Percentiles rank a stretch among this genome's conserved stretches.
phyloP scores from a whole-genome alignment of 1,140 invertebrate species.

The Ladona fulva region DNA sequence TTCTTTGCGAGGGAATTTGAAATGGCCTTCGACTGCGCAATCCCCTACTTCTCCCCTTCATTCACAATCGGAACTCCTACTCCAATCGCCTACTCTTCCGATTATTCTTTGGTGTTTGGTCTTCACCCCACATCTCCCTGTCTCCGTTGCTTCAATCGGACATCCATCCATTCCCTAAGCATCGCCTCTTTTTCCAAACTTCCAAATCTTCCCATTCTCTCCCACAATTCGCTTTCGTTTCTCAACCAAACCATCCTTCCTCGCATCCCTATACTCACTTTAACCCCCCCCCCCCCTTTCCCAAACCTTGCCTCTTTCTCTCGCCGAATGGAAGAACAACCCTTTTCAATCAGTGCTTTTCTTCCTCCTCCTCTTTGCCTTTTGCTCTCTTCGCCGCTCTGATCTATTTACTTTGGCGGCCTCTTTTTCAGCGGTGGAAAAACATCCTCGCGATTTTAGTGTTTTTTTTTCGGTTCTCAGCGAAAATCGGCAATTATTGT shows the following conservation, averaged over 20 bases:
- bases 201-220: background rate
- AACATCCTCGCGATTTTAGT: no score
- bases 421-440: no score
- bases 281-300: background rate
- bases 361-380: background rate
- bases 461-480: no score
- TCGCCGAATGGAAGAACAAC: background rate
- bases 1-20: constrained; percentile 5
- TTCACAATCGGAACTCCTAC: no score
- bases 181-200: background rate
- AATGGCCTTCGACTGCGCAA: background rate
- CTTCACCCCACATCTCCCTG: background rate
- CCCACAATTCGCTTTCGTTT: no score
- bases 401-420: background rate
- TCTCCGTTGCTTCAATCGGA: background rate
- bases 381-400: background rate
- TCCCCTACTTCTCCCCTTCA: background rate
- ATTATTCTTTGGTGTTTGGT: background rate
- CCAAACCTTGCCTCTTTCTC: background rate
- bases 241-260: background rate
- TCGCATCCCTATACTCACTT: background rate
- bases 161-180: background rate
- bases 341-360: background rate
- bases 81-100: no score
- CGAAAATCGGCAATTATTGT: no score